Percentiles rank a stretch among this genome's conserved stretches.
These are phyloP conservation scores for Silurus aristotelis DNA, from an alignment of 2,797 vertebrate species.

Conservation along the genomic window DNA sequence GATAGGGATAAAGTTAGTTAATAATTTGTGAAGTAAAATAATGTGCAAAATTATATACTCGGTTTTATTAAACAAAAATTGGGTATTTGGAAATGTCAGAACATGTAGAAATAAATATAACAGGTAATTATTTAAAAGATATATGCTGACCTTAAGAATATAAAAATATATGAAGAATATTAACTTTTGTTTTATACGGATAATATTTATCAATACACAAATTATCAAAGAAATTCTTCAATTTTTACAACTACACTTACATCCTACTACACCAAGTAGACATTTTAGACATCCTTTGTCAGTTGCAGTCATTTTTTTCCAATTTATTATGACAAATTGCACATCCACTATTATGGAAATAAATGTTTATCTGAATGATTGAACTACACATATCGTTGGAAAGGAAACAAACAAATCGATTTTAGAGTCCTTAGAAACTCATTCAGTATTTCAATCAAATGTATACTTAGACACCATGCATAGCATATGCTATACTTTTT, in stretches of 20 bases:
- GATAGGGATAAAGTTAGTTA: background rate
- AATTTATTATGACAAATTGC: conserved; percentile 32
- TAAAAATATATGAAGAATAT: background rate
- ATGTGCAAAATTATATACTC: background rate
- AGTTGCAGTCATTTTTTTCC: conserved; percentile 29
- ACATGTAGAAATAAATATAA: background rate
- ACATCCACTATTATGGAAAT: conserved; percentile 25
- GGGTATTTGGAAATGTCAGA: background rate
- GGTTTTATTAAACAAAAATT: too few species aligned
- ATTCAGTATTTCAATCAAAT: background rate
- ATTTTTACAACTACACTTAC: too few species aligned
- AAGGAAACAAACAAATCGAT: conserved; percentile 4
- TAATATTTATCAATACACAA: background rate
- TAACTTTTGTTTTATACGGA: background rate
- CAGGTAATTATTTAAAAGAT: background rate
- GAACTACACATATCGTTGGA: conserved; percentile 8
- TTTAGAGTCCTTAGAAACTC: conserved; percentile 8
- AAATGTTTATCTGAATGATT: conserved; percentile 26
- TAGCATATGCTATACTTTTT: conserved; percentile 10
- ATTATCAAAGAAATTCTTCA: background rate
- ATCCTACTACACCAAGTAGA: too few species aligned
- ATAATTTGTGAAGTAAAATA: background rate
- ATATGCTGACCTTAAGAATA: background rate
- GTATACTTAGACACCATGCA: background rate
- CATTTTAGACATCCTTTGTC: background rate